Evolutionary conservation across 2,888 invertebrate genomes (phyloP).

Genomic region (Drosophila suboccidentalis): DNA sequence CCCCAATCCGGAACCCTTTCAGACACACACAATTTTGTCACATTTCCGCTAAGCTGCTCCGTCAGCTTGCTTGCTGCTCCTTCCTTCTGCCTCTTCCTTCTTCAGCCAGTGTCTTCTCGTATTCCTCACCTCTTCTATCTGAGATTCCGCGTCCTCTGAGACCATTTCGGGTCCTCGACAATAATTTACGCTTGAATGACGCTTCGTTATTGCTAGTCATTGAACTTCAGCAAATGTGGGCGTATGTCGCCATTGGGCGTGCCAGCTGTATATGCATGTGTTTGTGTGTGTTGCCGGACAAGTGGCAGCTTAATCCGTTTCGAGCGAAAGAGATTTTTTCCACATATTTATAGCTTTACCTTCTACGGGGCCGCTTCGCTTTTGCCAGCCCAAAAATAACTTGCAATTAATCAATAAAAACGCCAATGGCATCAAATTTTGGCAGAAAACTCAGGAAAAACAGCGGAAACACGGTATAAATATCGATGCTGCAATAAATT

Average conservation of each 20-base stretch:
- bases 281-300: constrained; percentile 29
- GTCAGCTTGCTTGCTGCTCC: constrained; percentile 7
- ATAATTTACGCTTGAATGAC: constrained; percentile 73
- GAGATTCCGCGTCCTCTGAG: constrained; percentile 9
- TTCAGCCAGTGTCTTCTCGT: constrained; percentile 2
- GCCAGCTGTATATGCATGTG: constrained; percentile 9
- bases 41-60: constrained; percentile 55
- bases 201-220: constrained; percentile 72
- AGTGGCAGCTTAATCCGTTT: constrained; percentile 43
- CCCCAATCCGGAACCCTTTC: constrained; percentile 34
- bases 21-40: constrained; percentile 33
- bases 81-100: background rate
- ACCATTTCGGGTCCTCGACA: constrained; percentile 51
- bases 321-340: constrained; percentile 39
- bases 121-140: background rate
- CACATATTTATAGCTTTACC: constrained; percentile 54
- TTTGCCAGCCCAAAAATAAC: constrained; percentile 44
- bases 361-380: constrained; percentile 26
- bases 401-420: constrained; percentile 53
- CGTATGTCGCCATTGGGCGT: constrained; percentile 31
- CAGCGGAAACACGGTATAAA: constrained; percentile 1
- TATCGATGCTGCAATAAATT: constrained; percentile 23
- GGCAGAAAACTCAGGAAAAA: background rate
- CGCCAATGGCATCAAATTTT: constrained; percentile 16
- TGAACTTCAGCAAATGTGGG: constrained; percentile 71